Evolutionary conservation across 2,113 vertebrate genomes (phyloP), one percentile per base, ranked within the genome.

Genomic region (Speoplatyrhinus poulsoni): DNA sequence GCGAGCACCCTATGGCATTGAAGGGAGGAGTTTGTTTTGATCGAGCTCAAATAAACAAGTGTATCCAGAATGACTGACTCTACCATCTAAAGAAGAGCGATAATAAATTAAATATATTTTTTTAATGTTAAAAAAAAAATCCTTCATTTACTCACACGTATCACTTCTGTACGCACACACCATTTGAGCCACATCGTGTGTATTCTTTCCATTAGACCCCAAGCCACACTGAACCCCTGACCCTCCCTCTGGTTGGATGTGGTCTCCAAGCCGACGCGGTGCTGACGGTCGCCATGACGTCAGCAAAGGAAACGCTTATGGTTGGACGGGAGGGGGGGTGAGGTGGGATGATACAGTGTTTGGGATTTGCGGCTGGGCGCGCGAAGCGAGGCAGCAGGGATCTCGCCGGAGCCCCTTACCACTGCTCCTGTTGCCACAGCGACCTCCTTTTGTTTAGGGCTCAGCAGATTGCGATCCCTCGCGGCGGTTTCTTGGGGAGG

Each of bases 401-500:
- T 82, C 61, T 55, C 12, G 48, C 72, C 76, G 76, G 74, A 86
- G 81, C 65, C 67, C 50, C 50, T 62, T 1, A 32, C 62, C 61
- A 74, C 82, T 88, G 58, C 64, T 80, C n/a, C 50, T 9, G 73
- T 88, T 77, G 76, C 80, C 55, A 12, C 50, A 75, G 85, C 63
- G 78, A 88, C 81, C 17, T 32, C 62, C 72, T 66, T 88, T 81
- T 83, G 76, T 91, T 87, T 88, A 71, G 82, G 55, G 54, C 67
- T 65, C 49, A 48, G 83, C 74, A 65, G 74, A 80, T 73, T 80
- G 10, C 15, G 65, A 73, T 83, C 75, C 75, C 83, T 73, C 78
- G 70, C 65, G 2, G 64, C 3, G 77, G 82, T 84, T 86, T 88
- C 52, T n/a, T 62, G 46, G 71, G 78, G 85, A 86, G 71, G 77